Conservation (phyloP, 2,113 vertebrate genomes). For the Paracanthobrama guichenoti region DNA sequence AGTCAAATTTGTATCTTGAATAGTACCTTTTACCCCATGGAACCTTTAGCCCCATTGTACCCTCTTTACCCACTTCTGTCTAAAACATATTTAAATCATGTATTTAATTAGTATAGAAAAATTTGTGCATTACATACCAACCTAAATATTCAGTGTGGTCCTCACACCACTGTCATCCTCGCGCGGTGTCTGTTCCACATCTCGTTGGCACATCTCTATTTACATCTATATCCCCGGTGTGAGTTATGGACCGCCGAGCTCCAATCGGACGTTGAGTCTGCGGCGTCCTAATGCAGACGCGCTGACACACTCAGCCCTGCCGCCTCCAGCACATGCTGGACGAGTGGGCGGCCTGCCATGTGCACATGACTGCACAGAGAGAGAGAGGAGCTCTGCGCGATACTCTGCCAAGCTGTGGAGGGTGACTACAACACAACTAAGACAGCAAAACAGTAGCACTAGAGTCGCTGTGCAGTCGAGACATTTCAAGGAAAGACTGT, state of each 20-base stretch:
- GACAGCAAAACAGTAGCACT: background rate
- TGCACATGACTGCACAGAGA: slow-evolving; percentile 49
- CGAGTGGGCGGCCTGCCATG: slow-evolving; percentile 44
- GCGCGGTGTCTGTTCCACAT: slow-evolving; percentile 10
- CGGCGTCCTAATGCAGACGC: slow-evolving; percentile 41
- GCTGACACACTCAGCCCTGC: slow-evolving; percentile 60
- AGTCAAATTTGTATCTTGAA: no score
- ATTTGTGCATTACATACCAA: background rate
- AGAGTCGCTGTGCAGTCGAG: background rate
- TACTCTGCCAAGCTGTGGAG: slow-evolving; percentile 2
- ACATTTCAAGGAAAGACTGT: background rate
- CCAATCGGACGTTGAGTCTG: slow-evolving; percentile 55
- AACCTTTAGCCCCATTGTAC: no score
- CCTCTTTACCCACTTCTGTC: no score
- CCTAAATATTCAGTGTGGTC: background rate
- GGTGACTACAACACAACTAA: background rate
- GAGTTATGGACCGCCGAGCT: slow-evolving; percentile 58
- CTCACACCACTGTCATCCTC: background rate
- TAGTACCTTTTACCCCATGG: no score
- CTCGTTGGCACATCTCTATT: slow-evolving; percentile 56
- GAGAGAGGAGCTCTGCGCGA: slow-evolving; percentile 39
- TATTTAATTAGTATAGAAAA: background rate
- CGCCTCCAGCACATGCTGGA: slow-evolving; percentile 57
- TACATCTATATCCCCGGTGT: slow-evolving; percentile 57
- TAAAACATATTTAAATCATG: no score